These are phyloP conservation scores for Tauraco erythrolophus DNA, from an alignment of 2,113 vertebrate genomes.

Conservation along the genomic window DNA sequence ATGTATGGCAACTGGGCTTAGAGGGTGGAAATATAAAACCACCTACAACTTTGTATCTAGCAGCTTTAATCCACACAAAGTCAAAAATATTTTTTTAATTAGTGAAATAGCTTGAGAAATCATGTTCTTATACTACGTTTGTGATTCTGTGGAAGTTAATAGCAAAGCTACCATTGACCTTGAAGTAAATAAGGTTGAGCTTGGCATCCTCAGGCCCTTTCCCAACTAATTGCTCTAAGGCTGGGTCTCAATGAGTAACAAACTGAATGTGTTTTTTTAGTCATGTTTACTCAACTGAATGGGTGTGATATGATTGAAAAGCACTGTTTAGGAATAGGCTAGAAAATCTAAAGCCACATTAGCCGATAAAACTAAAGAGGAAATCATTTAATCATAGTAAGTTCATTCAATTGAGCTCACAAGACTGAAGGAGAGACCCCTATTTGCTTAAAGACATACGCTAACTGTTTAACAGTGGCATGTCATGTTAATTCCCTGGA, in stretches of 20 bases:
- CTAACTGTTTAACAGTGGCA: background rate
- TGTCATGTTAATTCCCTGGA: background rate
- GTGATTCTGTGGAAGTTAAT: background rate
- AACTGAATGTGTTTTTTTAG: background rate
- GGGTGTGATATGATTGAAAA: background rate
- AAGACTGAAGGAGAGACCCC: background rate
- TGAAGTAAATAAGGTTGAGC: background rate
- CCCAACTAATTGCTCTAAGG: background rate
- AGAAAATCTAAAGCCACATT: background rate
- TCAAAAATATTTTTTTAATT: constrained; percentile 74
- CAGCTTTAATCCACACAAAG: constrained; percentile 13
- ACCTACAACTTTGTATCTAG: background rate
- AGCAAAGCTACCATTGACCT: background rate
- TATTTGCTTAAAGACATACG: background rate
- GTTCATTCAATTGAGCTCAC: background rate
- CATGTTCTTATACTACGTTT: background rate
- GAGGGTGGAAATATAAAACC: background rate
- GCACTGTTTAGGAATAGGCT: background rate
- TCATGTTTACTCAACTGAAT: background rate
- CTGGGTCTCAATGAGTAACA: background rate
- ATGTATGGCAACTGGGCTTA: background rate
- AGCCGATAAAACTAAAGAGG: background rate
- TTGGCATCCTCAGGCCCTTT: background rate
- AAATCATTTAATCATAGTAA: background rate
- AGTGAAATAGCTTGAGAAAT: constrained; percentile 34